Evolutionary conservation across 23 tunicate species (phyloP).

Genomic region (Trididemnum miniatum): DNA sequence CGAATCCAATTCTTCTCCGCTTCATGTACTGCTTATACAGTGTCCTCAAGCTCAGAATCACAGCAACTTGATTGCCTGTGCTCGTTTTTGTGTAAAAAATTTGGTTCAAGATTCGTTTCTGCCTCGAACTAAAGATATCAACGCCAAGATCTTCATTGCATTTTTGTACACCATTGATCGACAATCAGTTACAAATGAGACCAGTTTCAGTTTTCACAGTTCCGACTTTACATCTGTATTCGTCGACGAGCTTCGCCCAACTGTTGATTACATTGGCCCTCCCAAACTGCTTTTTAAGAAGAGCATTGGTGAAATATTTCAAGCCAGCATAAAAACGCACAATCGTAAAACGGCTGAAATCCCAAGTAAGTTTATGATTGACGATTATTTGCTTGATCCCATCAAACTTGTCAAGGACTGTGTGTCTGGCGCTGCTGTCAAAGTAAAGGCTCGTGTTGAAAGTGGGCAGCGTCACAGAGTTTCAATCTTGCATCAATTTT

Average conservation of each 20-base stretch:
- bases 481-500: constrained; percentile 1
- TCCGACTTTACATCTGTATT: constrained; percentile 37
- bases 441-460: neutral
- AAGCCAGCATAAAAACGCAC: neutral
- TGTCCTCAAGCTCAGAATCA: constrained; percentile 69
- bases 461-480: constrained; percentile 7
- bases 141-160: constrained; percentile 32
- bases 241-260: constrained; percentile 65
- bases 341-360: neutral
- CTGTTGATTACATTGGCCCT: constrained; percentile 44
- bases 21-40: constrained; percentile 52
- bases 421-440: constrained; percentile 42
- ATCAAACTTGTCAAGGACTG: constrained; percentile 2
- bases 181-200: neutral
- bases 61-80: constrained; percentile 65
- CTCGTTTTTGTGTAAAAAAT: constrained; percentile 59
- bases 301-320: constrained; percentile 42
- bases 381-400: constrained; percentile 27
- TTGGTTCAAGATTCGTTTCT: constrained; percentile 12
- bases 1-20: neutral
- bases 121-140: neutral
- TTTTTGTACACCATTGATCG: constrained; percentile 68
- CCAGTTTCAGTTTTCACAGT: constrained; percentile 28
- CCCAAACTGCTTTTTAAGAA: constrained; percentile 28
- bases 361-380: neutral